phyloP scores from a whole-genome alignment of 2,888 invertebrate species.

The Ischnus inquisitorius region DNA sequence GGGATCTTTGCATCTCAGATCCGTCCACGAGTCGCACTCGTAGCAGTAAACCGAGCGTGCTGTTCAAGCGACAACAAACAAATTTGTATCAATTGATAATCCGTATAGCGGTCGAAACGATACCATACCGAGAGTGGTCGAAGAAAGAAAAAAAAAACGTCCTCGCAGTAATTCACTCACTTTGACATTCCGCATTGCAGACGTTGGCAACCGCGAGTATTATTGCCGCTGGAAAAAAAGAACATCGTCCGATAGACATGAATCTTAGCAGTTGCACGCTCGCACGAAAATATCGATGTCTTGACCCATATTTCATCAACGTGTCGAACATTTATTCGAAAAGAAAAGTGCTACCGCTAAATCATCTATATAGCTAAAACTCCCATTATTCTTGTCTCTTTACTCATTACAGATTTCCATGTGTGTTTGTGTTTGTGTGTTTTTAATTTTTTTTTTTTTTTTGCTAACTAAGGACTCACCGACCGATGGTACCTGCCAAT shows the following conservation, averaged over 20 bases:
- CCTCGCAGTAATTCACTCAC: slow-evolving; percentile 77
- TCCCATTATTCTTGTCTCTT: neutral
- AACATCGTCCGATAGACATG: slow-evolving; percentile 50
- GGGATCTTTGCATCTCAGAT: slow-evolving; percentile 95
- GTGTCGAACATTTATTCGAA: neutral
- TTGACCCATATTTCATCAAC: neutral
- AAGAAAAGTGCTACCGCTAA: neutral
- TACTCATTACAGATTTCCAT: neutral
- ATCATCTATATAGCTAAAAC: neutral
- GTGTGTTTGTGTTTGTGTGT: neutral
- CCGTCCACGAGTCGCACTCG: slow-evolving; percentile 97
- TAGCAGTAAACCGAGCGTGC: slow-evolving; percentile 97
- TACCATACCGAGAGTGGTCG: neutral
- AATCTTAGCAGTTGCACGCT: slow-evolving; percentile 9
- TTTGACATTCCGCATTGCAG: slow-evolving; percentile 84
- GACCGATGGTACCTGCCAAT: slow-evolving; percentile 51
- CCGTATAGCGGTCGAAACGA: neutral
- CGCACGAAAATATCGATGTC: slow-evolving; percentile 21
- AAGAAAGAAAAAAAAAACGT: neutral
- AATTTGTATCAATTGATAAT: neutral
- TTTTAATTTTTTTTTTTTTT: slow-evolving; percentile 43
- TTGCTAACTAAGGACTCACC: slow-evolving; percentile 63
- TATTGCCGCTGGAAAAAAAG: slow-evolving; percentile 83
- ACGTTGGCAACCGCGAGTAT: slow-evolving; percentile 82
- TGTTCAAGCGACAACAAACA: slow-evolving; percentile 82